Percentiles rank a stretch among this genome's conserved stretches.
Evolutionary conservation across 2,888 invertebrate species (phyloP).

Genomic region (Pseudococcus longispinus): DNA sequence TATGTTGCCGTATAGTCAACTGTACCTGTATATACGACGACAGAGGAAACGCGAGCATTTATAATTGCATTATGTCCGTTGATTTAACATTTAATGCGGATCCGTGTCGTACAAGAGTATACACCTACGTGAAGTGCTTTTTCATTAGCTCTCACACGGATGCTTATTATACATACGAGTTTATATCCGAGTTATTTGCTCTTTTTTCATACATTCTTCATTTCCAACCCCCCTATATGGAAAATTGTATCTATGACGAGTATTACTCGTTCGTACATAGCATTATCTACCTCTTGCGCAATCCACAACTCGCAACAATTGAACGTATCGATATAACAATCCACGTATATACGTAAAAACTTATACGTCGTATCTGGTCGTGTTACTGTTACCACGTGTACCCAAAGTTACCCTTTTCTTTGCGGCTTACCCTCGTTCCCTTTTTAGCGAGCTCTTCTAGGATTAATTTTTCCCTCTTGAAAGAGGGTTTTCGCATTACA

Average conservation of each 20-base stretch:
- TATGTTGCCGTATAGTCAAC: background rate
- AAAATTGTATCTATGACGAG: background rate
- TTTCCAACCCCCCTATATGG: background rate
- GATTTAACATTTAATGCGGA: conserved; percentile 41
- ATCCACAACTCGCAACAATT: background rate
- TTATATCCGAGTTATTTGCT: background rate
- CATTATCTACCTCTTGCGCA: background rate
- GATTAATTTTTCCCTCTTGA: conserved; percentile 7
- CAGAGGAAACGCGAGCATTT: background rate
- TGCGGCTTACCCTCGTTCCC: background rate
- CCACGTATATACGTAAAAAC: background rate
- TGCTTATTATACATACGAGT: background rate
- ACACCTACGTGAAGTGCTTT: conserved; percentile 46
- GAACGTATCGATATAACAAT: background rate
- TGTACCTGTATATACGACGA: background rate
- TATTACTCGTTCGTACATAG: background rate
- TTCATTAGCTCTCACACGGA: conserved; percentile 37
- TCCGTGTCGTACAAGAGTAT: conserved; percentile 31
- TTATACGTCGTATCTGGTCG: background rate
- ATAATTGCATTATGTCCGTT: conserved; percentile 17
- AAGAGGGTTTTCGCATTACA: background rate
- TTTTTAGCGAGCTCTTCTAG: background rate
- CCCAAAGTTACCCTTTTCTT: background rate
- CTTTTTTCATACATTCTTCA: background rate
- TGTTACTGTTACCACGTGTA: background rate